Evolutionary conservation across 2,113 vertebrate genomes (phyloP), one percentile per base, ranked within the genome.

Genomic region (Macquaria ambigua): DNA sequence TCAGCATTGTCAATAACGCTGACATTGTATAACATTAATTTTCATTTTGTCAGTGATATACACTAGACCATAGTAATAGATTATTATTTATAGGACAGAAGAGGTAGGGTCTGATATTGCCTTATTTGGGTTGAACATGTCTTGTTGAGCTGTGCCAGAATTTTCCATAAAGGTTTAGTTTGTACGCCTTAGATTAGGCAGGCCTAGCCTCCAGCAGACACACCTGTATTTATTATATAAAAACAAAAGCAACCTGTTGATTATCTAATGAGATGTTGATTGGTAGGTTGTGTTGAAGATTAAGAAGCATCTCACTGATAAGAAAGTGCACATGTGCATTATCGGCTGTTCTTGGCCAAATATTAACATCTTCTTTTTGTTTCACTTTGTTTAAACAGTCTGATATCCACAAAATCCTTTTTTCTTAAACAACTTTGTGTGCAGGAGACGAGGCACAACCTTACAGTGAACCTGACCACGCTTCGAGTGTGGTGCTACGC

Each of bases 401-500:
- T 6, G 50, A 63, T 18, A 14, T 4, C 62, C 37, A 74, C 59
- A 37, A n/a, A 46, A 16, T 55, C 0, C 39, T 5, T 61, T 48
- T 68, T 59, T 56, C 20, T 46, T 37, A 1, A 3, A 68, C 12
- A 16, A 34, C 53, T 77, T 8, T 67, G 59, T 61, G 53, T 31
- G 16, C 74, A 99, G 98, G 97, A 98, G 66, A 98, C 97, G 53
- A 96, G 96, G 39, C 98, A 99, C 94, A 98, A 96, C 95, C 93
- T 99, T 53, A 99, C 98, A 2, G 98, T 99, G 91, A 99, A 99
- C 94, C 97, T 99, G 83, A 99, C 98, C 68, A 99, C 98, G 0
- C 96, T 99, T 12, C 96, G 98, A 72, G 97, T 99, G 61, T 99
- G 98, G 98, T 99, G 98, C 95, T 99, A 99, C 0, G 97, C 97